Percentiles rank a stretch among this genome's conserved stretches.
phyloP scores from a whole-genome alignment of 1,140 invertebrate genomes.

The Latrodectus geometricus region DNA sequence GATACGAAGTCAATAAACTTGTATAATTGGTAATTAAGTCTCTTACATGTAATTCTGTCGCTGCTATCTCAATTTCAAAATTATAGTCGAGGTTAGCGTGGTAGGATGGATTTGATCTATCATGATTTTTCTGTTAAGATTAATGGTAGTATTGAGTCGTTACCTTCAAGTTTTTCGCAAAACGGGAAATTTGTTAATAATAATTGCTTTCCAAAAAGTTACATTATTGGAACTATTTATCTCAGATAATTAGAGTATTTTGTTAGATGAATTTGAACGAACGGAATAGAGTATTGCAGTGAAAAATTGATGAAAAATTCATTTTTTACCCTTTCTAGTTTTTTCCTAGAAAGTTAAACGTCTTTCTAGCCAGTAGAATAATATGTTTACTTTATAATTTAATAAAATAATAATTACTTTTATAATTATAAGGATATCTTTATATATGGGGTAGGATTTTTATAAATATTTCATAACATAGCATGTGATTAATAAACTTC shows the following conservation, averaged over 20 bases:
- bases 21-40: neutral
- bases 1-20: constrained; percentile 46
- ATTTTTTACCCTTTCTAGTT: too few relatives aligned
- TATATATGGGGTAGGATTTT: too few relatives aligned
- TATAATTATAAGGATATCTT: too few relatives aligned
- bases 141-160: neutral
- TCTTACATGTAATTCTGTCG: neutral
- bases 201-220: neutral
- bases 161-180: neutral
- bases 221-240: neutral
- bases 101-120: neutral
- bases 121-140: neutral
- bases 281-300: neutral
- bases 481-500: too few relatives aligned
- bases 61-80: neutral
- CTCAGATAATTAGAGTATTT: neutral
- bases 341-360: too few relatives aligned
- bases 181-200: neutral
- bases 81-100: neutral
- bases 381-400: too few relatives aligned
- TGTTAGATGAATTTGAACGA: neutral
- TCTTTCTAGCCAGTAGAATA: too few relatives aligned
- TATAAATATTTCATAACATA: too few relatives aligned
- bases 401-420: too few relatives aligned
- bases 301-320: too few relatives aligned